These are phyloP conservation scores for Spodoptera exigua DNA, from an alignment of 2,888 invertebrate species.

Conservation along the genomic window DNA sequence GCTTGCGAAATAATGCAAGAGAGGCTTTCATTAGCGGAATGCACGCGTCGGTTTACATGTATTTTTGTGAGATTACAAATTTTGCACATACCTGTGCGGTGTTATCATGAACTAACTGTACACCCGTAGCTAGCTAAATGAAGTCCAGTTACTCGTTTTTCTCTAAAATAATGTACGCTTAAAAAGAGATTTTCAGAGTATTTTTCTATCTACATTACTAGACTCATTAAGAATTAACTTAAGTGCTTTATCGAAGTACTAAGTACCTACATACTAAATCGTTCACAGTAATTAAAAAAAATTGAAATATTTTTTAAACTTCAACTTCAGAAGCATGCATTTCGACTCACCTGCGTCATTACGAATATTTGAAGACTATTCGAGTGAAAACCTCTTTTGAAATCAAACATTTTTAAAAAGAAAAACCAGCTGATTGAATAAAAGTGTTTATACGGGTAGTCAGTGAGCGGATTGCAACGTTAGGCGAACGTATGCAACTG, in stretches of 20 bases:
- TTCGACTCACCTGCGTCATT: conserved; percentile 52
- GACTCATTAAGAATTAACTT: background rate
- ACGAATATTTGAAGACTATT: conserved; percentile 52
- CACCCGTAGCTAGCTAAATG: conserved; percentile 16
- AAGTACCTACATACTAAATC: conserved; percentile 20
- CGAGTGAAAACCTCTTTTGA: conserved; percentile 40
- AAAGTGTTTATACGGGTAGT: conserved; percentile 40
- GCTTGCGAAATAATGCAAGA: conserved; percentile 73
- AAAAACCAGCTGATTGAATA: conserved; percentile 51
- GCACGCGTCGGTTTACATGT: conserved; percentile 72
- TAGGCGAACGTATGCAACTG: conserved; percentile 49
- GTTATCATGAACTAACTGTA: conserved; percentile 44
- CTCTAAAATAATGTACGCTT: conserved; percentile 6
- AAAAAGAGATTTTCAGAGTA: background rate
- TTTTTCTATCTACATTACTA: background rate
- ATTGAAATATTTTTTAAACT: conserved; percentile 46
- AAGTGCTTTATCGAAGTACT: conserved; percentile 10
- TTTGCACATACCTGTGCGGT: conserved; percentile 60
- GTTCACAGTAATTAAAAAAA: conserved; percentile 43
- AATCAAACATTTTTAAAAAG: conserved; percentile 40
- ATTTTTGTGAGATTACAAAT: conserved; percentile 76
- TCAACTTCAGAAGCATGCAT: conserved; percentile 39
- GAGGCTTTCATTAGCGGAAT: conserved; percentile 78
- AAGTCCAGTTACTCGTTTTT: conserved; percentile 19
- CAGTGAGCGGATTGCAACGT: conserved; percentile 41